Evolutionary conservation across 2,888 invertebrate species (phyloP).

Genomic region (Sinopyrophorus schimmeli): DNA sequence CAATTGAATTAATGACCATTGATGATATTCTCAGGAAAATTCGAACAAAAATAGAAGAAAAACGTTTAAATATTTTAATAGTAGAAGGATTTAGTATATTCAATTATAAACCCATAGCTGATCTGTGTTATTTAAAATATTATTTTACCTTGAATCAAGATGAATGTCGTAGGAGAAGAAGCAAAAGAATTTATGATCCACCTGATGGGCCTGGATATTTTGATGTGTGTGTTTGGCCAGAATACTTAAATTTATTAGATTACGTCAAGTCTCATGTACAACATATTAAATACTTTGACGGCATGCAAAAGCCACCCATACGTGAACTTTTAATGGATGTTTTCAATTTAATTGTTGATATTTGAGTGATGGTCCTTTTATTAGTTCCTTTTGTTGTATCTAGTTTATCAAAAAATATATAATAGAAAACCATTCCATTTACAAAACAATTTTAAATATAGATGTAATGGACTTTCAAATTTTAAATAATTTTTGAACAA

Average conservation of each 20-base stretch:
- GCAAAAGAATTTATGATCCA: constrained; percentile 73
- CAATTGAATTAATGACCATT: not conserved
- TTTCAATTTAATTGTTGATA: not conserved
- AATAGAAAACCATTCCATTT: too few relatives aligned
- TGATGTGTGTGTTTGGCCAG: constrained; percentile 90
- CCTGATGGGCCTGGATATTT: constrained; percentile 89
- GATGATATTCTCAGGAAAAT: constrained; percentile 23
- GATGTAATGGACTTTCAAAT: too few relatives aligned
- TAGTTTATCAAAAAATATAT: too few relatives aligned
- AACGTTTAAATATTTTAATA: constrained; percentile 62
- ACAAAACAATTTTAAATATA: too few relatives aligned
- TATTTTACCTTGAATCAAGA: constrained; percentile 72
- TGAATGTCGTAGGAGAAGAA: constrained; percentile 68
- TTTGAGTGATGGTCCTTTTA: too few relatives aligned
- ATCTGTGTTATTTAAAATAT: constrained; percentile 73
- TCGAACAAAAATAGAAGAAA: constrained; percentile 40
- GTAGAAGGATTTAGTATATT: constrained; percentile 79
- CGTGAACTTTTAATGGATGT: constrained; percentile 43
- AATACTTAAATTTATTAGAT: constrained; percentile 65
- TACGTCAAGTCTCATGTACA: constrained; percentile 51
- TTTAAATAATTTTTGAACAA: too few relatives aligned
- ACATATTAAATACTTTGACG: constrained; percentile 45
- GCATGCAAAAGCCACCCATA: constrained; percentile 36
- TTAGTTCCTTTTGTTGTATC: too few relatives aligned
- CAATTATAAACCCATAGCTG: constrained; percentile 67